Conservation (phyloP, 2,113 vertebrate species). For the Zapornia atra region DNA sequence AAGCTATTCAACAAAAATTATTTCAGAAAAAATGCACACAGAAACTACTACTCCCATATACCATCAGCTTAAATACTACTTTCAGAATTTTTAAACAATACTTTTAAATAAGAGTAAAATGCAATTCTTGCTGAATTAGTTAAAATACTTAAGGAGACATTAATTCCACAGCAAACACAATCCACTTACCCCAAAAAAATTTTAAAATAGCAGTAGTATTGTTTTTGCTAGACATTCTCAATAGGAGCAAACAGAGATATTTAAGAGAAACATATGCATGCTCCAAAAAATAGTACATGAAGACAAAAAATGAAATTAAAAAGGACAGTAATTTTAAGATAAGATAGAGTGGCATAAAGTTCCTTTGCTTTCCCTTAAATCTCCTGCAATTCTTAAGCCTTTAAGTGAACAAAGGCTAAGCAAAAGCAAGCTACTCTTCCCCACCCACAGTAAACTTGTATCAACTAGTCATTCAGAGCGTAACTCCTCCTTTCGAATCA, state of each 20-base stretch:
- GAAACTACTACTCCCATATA: not conserved
- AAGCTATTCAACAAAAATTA: not conserved
- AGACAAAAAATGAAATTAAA: not conserved
- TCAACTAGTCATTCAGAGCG: not conserved
- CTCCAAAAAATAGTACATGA: constrained; percentile 24
- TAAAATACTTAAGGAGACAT: not conserved
- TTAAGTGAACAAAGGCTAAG: not conserved
- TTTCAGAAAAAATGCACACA: not conserved
- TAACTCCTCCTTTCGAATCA: constrained; percentile 40
- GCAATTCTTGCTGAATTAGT: not conserved
- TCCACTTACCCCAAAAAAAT: constrained; percentile 55
- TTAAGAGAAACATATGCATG: not conserved
- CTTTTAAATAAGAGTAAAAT: not conserved
- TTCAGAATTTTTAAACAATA: not conserved
- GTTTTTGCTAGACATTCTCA: not conserved
- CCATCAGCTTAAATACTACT: not conserved
- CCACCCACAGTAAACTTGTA: not conserved
- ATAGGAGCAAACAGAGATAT: not conserved
- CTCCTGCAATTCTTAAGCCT: not conserved
- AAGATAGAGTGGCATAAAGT: constrained; percentile 22
- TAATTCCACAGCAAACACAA: not conserved
- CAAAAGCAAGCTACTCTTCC: not conserved
- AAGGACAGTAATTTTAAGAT: not conserved
- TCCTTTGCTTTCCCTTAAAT: not conserved
- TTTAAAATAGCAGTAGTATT: not conserved